Conservation (phyloP, 1,140 invertebrate species). For the Leptinotarsa undecemlineata region DNA sequence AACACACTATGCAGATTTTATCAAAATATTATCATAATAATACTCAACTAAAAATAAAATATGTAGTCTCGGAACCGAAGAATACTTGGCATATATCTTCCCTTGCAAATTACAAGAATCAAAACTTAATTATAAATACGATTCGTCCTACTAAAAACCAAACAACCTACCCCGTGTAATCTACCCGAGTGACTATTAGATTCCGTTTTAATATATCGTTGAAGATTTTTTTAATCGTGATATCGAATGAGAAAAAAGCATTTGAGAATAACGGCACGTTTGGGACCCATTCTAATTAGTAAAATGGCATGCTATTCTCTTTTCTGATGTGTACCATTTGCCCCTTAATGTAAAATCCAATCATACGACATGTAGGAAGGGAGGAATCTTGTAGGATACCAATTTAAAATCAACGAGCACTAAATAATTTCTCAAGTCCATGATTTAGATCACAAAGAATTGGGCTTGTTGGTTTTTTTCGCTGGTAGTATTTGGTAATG, state of each 20-base stretch:
- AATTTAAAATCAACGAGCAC: background rate
- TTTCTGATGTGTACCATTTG: conserved; percentile 37
- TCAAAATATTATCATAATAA: too few species aligned
- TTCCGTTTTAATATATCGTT: conserved; percentile 28
- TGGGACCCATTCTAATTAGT: conserved; percentile 42
- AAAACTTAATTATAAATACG: background rate
- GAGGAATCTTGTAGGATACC: conserved; percentile 12
- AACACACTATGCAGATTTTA: too few species aligned
- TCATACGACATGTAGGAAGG: conserved; percentile 18
- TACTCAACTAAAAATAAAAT: too few species aligned
- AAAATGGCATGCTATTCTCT: conserved; percentile 41
- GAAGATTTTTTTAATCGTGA: conserved; percentile 36
- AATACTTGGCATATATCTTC: too few species aligned
- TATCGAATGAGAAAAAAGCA: conserved; percentile 39
- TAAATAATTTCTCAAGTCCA: background rate
- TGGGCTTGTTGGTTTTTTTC: background rate
- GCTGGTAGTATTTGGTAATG: too few species aligned
- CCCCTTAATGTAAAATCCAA: conserved; percentile 37
- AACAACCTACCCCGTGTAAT: conserved; percentile 14
- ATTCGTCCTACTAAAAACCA: background rate
- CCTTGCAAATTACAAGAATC: background rate
- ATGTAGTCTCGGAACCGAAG: too few species aligned
- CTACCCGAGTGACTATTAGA: conserved; percentile 23
- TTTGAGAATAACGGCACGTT: conserved; percentile 36
- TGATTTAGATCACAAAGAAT: conserved; percentile 3